A percentile compares a stretch with the other conserved stretches of the same genome.
Conservation (phyloP, 2,888 invertebrate species). For the Acanthosepion lycidas region DNA sequence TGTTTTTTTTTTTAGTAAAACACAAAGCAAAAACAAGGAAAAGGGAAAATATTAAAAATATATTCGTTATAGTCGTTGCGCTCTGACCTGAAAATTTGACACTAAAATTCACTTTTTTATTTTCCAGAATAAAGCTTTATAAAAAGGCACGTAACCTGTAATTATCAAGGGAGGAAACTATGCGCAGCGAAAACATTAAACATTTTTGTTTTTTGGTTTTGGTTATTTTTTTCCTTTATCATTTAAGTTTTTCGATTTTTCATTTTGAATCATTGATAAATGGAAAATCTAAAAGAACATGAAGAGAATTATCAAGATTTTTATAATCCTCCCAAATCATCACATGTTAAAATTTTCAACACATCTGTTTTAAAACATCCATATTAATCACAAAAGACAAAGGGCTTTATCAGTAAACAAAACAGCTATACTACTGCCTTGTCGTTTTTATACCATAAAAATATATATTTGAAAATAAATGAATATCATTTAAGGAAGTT, state of each 20-base stretch:
- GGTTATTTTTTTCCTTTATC: background rate
- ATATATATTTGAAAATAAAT: constrained; percentile 16
- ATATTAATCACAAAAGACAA: background rate
- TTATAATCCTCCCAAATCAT: background rate
- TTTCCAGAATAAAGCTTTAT: background rate
- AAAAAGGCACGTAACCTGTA: background rate
- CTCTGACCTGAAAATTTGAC: background rate
- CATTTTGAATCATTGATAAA: background rate
- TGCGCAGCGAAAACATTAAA: background rate
- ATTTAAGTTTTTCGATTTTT: background rate
- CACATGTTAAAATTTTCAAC: background rate
- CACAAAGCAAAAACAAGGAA: background rate
- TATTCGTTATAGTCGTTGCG: background rate
- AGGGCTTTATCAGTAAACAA: background rate
- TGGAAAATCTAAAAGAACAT: background rate
- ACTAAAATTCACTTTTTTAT: constrained; percentile 33
- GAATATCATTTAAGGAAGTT: background rate
- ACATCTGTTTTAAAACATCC: background rate
- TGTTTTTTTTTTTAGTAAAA: background rate
- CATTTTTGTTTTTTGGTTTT: background rate
- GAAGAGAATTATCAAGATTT: constrained; percentile 24
- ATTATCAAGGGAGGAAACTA: background rate
- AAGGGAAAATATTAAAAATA: background rate
- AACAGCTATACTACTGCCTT: constrained; percentile 22
- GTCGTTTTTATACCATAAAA: constrained; percentile 21